phyloP scores from a whole-genome alignment of 2,888 invertebrate genomes.

The Deladenus siricidicola region DNA sequence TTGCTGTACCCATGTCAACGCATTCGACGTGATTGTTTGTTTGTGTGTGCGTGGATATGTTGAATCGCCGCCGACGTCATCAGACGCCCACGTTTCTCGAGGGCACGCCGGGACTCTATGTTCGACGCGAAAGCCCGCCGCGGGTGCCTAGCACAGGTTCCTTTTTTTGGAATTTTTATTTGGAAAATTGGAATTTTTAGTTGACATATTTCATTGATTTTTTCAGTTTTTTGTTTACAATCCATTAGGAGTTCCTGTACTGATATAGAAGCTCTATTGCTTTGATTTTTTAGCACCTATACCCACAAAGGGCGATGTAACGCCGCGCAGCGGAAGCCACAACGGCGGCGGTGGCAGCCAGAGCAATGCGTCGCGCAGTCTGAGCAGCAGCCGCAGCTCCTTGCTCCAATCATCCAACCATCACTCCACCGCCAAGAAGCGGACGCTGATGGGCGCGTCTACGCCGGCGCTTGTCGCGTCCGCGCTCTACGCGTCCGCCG shows the following conservation, averaged over 20 bases:
- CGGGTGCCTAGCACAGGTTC: slow-evolving; percentile 11
- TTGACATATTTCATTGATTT: no score
- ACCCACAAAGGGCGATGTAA: neutral
- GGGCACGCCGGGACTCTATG: slow-evolving; percentile 12
- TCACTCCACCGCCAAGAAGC: neutral
- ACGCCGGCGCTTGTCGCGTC: slow-evolving; percentile 3
- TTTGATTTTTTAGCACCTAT: neutral
- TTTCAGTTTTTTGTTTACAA: no score
- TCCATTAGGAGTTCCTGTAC: no score
- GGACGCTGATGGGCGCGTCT: neutral
- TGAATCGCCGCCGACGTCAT: slow-evolving; percentile 4
- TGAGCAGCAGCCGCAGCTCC: slow-evolving; percentile 2
- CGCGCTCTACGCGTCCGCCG: slow-evolving; percentile 1
- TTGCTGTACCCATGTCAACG: no score
- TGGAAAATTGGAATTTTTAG: no score
- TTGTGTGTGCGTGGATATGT: no score
- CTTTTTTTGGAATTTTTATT: no score
- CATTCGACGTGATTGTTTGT: no score
- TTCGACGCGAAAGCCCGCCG: slow-evolving; percentile 17
- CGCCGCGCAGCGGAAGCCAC: neutral
- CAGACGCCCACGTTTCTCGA: slow-evolving; percentile 7
- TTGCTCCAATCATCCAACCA: neutral
- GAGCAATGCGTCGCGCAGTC: slow-evolving; percentile 1
- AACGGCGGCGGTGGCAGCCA: neutral
- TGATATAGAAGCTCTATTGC: no score